phyloP scores from a whole-genome alignment of 2,113 vertebrate genomes.

The Connochaetes taurinus region DNA sequence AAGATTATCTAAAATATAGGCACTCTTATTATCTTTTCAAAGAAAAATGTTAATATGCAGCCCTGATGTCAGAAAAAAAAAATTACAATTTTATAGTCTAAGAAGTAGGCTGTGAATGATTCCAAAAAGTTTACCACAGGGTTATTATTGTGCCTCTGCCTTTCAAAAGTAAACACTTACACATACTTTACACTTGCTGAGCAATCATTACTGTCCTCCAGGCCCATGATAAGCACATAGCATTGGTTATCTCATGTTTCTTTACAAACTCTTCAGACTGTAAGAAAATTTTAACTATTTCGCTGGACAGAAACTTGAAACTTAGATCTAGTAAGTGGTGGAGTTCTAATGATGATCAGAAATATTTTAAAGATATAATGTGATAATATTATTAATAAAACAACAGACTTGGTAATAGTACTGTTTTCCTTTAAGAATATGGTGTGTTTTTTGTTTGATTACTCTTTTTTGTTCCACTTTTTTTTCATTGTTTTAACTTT shows the following conservation, averaged over 20 bases:
- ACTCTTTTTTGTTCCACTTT: background rate
- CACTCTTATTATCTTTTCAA: background rate
- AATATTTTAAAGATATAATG: background rate
- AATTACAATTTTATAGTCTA: background rate
- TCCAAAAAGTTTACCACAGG: background rate
- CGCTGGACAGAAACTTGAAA: background rate
- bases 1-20: background rate
- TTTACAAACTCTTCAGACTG: accelerated
- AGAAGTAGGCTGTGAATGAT: background rate
- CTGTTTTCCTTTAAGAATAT: background rate
- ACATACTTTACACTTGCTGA: background rate
- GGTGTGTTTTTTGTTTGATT: background rate
- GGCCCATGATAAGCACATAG: background rate
- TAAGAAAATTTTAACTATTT: background rate
- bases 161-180: background rate
- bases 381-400: background rate
- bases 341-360: background rate
- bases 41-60: background rate
- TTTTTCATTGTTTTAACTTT: background rate
- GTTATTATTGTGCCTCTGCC: background rate
- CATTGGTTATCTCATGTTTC: background rate
- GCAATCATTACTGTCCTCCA: background rate
- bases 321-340: background rate
- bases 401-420: background rate
- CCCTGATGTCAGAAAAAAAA: background rate